Conservation (phyloP, 2,888 invertebrate species). For the Oxystoma pomonae region DNA sequence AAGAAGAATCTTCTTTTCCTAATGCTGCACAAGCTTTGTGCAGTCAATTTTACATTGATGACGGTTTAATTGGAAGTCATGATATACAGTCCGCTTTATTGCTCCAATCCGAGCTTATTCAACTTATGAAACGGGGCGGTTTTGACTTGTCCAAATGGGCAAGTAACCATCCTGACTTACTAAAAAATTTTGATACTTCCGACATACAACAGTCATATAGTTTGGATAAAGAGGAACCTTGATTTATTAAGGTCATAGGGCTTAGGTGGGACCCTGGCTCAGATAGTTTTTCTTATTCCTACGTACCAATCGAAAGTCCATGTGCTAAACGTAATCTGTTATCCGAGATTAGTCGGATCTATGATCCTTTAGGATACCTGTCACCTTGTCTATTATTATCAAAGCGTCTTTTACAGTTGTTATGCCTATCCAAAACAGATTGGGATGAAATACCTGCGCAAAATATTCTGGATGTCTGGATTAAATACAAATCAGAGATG, state of each 20-base stretch:
- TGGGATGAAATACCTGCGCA: too few species aligned
- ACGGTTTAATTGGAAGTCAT: too few species aligned
- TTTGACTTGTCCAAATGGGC: neutral
- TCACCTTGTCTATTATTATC: neutral
- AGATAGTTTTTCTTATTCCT: slow-evolving; percentile 1
- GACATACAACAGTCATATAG: neutral
- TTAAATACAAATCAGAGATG: too few species aligned
- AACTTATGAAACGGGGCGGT: neutral
- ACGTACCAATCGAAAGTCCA: neutral
- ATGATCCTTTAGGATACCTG: neutral
- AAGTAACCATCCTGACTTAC: neutral
- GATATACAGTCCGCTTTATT: neutral
- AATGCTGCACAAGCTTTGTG: neutral
- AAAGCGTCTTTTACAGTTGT: too few species aligned
- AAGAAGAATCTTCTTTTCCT: neutral
- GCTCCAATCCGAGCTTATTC: neutral
- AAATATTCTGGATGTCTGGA: too few species aligned
- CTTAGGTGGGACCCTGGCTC: neutral
- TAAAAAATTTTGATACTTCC: neutral
- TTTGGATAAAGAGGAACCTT: neutral
- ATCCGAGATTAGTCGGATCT: neutral
- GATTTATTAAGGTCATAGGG: neutral
- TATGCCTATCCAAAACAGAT: too few species aligned
- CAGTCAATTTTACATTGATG: too few species aligned
- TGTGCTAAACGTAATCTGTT: neutral